Evolutionary conservation across 2,797 vertebrate genomes (phyloP).

Genomic region (Mycteria americana): DNA sequence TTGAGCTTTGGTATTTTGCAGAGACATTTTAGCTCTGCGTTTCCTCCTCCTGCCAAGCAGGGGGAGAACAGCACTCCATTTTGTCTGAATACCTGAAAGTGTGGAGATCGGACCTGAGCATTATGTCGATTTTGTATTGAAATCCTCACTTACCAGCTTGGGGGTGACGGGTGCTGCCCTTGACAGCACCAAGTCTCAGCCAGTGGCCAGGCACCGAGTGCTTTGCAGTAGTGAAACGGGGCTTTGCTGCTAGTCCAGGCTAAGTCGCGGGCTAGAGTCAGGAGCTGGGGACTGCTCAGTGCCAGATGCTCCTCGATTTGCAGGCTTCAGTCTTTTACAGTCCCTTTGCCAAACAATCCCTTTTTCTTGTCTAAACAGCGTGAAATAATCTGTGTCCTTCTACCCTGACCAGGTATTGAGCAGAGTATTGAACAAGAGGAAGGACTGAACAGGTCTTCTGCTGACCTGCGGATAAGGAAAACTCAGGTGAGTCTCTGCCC

Average conservation of each 20-base stretch:
- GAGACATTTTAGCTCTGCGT: not conserved
- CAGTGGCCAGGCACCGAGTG: not conserved
- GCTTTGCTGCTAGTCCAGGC: not conserved
- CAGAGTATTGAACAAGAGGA: conserved; percentile 95
- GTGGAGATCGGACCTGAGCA: not conserved
- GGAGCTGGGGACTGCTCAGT: not conserved
- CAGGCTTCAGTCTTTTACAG: not conserved
- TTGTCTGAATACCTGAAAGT: not conserved
- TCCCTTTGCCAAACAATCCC: not conserved
- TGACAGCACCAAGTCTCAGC: not conserved
- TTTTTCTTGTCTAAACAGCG: not conserved
- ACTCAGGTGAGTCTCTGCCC: conserved; percentile 84
- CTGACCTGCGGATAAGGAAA: conserved; percentile 95
- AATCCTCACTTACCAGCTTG: not conserved
- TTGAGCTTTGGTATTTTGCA: not conserved
- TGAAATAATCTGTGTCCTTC: not conserved
- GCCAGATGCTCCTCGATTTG: rapidly evolving
- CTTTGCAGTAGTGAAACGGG: not conserved
- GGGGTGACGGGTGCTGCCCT: not conserved
- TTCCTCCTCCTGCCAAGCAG: not conserved
- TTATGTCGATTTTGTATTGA: not conserved
- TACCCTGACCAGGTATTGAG: conserved; percentile 83
- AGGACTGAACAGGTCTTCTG: conserved; percentile 88
- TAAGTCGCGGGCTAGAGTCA: not conserved
- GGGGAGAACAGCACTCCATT: not conserved